Percentiles rank a stretch among this genome's conserved stretches.
These are phyloP conservation scores for Trematocara marginatum DNA, from an alignment of 2,113 vertebrate species.

Conservation along the genomic window DNA sequence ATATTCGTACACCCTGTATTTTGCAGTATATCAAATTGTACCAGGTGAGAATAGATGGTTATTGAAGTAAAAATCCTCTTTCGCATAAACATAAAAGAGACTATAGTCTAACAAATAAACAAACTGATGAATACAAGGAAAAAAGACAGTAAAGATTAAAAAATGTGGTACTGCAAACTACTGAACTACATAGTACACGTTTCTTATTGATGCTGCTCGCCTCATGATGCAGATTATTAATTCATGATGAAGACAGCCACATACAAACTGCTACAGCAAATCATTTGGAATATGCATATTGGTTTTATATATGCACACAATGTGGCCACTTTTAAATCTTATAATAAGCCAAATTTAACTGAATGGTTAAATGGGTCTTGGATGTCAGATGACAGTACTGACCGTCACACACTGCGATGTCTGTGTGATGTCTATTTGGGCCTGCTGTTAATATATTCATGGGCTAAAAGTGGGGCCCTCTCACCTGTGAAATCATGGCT, in stretches of 20 bases:
- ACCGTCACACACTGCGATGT: background rate
- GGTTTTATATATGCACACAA: background rate
- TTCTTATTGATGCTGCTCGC: background rate
- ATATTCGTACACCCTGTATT: background rate
- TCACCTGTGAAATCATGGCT: conserved; percentile 32
- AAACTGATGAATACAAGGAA: background rate
- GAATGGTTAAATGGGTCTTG: background rate
- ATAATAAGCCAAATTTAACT: background rate
- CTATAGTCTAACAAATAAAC: background rate
- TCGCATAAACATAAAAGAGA: background rate
- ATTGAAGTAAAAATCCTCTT: background rate
- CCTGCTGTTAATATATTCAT: conserved; percentile 10
- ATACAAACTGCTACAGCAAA: background rate
- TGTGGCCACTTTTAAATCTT: background rate
- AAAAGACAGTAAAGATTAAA: background rate
- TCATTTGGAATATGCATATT: background rate
- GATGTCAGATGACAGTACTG: background rate
- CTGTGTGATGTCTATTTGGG: background rate
- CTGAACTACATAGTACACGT: background rate
- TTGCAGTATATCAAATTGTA: background rate
- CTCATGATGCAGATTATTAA: background rate
- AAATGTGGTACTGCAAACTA: background rate
- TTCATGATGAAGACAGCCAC: background rate
- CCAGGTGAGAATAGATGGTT: background rate
- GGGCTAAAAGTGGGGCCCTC: background rate